A percentile compares a stretch with the other conserved stretches of the same genome.
These are phyloP conservation scores for Balaeniceps rex DNA, from an alignment of 2,113 vertebrate genomes.

Conservation along the genomic window DNA sequence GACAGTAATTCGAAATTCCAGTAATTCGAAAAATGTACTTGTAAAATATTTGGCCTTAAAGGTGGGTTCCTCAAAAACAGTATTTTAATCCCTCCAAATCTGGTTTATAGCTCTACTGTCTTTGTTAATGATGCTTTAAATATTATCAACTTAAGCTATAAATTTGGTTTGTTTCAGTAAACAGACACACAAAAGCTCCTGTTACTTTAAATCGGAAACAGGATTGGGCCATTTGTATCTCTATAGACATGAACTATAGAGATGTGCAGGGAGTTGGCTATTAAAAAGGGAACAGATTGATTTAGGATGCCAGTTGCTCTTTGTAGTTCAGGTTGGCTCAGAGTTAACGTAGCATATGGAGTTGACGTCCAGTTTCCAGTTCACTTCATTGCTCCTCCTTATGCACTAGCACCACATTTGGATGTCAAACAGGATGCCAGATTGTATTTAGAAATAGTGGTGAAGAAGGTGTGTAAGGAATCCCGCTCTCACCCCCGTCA, in stretches of 20 bases:
- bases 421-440: neutral
- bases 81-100: neutral
- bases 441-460: neutral
- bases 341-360: neutral
- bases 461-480: neutral
- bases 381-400: neutral
- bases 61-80: neutral
- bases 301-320: neutral
- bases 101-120: neutral
- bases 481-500: neutral
- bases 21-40: neutral
- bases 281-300: neutral
- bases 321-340: neutral
- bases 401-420: neutral
- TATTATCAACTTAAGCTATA: neutral
- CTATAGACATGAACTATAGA: neutral
- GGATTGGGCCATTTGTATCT: neutral
- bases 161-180: neutral
- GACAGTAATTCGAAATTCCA: no score
- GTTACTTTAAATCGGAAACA: neutral
- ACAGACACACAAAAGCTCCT: neutral
- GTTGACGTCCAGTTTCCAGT: neutral
- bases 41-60: neutral
- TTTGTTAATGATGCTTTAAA: neutral
- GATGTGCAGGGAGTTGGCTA: neutral